Base-by-base conservation (phyloP, 2,888 invertebrate genomes). In the Caenorhabditis sinica region DNA sequence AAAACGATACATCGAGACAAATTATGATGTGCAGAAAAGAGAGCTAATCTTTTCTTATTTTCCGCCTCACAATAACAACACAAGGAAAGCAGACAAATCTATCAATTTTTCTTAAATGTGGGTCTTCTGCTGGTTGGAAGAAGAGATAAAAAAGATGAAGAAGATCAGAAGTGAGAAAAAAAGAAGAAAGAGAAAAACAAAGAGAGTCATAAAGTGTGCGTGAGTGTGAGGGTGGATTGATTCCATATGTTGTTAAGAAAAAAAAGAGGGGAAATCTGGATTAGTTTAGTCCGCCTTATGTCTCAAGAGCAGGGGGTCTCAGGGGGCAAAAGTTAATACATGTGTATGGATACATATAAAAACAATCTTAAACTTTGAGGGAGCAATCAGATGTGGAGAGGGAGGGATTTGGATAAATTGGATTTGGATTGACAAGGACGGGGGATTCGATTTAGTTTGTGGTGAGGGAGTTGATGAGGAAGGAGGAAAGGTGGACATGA, bases 161-260 rank as follows among this genome's bases (percentile, higher is more conserved):
- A 40, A 15, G 1, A 20, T 45, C 33, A 8, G 17, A 8, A 45
- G n/a, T 45, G 17, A 23, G 51, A 20, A 11, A 20, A 51, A 51
- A 51, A 51, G 20, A 51, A 43, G 28, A 25, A 6, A 60, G 56
- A 43, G 53, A 13, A 43, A 33, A 65, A 45, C 25, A 33, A 28
- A 60, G 25, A 63, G 20, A 49, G 49, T 49, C 49, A 49, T 63
- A 63, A 63, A 63, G n/a, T 63, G 56, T 28, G 25, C 9, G 25
- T 25, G 58, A 17, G 53, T 5, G 69, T 2, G 53, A 40, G 56
- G 25, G 40, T 20, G 23, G 71, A 69, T 71, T 71, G 69, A 71
- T 71, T 71, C 69, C 69, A 71, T 56, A 71, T 71, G 69, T 71
- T 28, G 17, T 36, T 61, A 23, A 33, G 43, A 25, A 25, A 23